A percentile compares a stretch with the other conserved stretches of the same genome.
phyloP scores from a whole-genome alignment of 2,113 vertebrate genomes.

The Cephalopterus ornatus region DNA sequence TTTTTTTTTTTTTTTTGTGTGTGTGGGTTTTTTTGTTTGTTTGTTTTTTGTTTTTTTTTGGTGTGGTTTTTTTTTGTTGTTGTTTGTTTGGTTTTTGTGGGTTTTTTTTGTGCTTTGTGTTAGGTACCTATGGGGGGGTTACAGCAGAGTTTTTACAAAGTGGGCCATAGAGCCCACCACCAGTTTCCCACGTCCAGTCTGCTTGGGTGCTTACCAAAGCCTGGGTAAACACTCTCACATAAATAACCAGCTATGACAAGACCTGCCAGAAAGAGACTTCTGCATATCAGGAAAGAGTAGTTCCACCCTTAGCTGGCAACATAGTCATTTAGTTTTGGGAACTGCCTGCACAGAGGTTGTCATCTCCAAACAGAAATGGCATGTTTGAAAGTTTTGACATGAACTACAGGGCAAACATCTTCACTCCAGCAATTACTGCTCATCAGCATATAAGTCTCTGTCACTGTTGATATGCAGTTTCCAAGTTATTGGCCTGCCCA shows the following conservation, averaged over 20 bases:
- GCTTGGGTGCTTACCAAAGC: not conserved
- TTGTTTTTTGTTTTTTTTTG: no score
- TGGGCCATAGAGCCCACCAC: not conserved
- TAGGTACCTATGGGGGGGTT: not conserved
- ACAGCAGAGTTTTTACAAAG: not conserved
- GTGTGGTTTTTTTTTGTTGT: no score
- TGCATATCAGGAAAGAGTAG: not conserved
- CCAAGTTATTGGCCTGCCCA: not conserved
- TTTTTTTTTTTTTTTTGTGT: no score
- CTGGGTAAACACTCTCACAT: not conserved
- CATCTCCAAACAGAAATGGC: not conserved
- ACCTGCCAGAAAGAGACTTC: not conserved
- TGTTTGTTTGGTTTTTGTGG: no score
- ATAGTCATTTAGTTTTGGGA: not conserved
- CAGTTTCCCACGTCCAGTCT: fast-evolving
- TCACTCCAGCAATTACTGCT: not conserved
- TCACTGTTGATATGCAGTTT: not conserved
- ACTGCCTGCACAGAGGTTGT: not conserved
- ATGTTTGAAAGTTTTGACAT: not conserved
- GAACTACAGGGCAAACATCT: not conserved
- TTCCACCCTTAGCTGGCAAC: not conserved
- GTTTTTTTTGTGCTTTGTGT: not conserved
- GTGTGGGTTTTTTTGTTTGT: no score
- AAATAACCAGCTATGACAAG: not conserved
- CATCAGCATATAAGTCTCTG: not conserved